Conservation (phyloP, 2,888 invertebrate genomes). For the Watsonalla binaria region DNA sequence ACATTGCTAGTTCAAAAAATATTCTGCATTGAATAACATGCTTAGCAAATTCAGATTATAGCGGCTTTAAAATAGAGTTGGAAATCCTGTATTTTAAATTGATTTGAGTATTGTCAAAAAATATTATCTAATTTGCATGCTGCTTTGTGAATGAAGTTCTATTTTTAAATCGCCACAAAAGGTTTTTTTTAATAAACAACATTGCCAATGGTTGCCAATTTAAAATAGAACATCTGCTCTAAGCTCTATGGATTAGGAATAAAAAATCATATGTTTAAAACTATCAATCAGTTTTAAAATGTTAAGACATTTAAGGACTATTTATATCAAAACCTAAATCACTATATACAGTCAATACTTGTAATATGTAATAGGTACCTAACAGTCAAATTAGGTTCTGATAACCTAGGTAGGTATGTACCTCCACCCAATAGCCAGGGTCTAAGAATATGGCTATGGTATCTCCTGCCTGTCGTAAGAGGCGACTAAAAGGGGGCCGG, state of each 20-base stretch:
- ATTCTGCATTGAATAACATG: constrained; percentile 30
- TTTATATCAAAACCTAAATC: no score
- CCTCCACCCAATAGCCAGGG: no score
- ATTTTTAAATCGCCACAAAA: constrained; percentile 76
- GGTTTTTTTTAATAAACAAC: constrained; percentile 74
- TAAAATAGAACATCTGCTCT: constrained; percentile 73
- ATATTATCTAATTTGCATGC: constrained; percentile 72
- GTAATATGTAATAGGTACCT: no score
- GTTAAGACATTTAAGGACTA: no score
- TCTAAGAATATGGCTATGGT: no score
- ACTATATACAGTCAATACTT: no score
- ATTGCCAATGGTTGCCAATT: constrained; percentile 58
- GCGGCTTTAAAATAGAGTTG: constrained; percentile 30
- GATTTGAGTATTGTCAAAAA: constrained; percentile 22
- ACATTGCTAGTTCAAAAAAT: constrained; percentile 36
- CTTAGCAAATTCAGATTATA: constrained; percentile 36
- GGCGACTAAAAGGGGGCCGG: no score
- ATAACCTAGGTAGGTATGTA: no score
- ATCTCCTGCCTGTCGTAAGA: no score
- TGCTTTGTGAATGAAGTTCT: constrained; percentile 69
- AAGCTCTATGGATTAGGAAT: constrained; percentile 43
- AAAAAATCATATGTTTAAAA: constrained; percentile 19
- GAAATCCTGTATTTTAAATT: constrained; percentile 24
- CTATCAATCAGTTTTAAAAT: no score
- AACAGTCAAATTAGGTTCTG: no score